Percentiles rank a stretch among this genome's conserved stretches.
These are phyloP conservation scores for Chrysina gloriosa DNA, from an alignment of 2,888 invertebrate genomes.

Conservation along the genomic window DNA sequence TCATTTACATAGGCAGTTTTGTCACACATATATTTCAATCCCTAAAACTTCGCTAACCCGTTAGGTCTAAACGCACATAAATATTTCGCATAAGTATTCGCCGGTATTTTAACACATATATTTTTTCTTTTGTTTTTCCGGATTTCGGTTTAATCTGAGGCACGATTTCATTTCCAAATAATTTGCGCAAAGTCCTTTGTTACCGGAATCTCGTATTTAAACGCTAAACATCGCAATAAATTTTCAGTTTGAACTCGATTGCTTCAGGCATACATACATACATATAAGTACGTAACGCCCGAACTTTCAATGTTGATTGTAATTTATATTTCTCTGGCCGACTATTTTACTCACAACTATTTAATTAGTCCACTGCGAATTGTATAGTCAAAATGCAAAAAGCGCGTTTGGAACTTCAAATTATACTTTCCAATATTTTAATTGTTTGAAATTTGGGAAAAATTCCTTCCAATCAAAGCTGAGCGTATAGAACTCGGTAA, in stretches of 20 bases:
- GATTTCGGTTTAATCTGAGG: not conserved
- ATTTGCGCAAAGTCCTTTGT: not conserved
- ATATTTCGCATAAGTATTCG: no score
- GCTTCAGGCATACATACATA: not conserved
- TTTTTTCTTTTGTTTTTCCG: not conserved
- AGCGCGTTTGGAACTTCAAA: not conserved
- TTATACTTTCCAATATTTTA: not conserved
- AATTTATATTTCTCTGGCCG: not conserved
- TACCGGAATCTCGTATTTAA: not conserved
- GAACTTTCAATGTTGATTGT: not conserved
- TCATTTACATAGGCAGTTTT: no score
- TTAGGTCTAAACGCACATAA: no score
- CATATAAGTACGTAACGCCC: not conserved
- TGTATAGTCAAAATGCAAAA: not conserved
- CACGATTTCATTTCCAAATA: not conserved
- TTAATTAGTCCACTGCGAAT: slow-evolving; percentile 10
- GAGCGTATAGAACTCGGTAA: no score
- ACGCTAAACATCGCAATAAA: slow-evolving; percentile 8
- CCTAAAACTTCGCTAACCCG: no score
- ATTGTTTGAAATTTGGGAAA: no score
- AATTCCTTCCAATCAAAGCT: no score
- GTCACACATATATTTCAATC: no score
- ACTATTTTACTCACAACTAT: slow-evolving; percentile 8
- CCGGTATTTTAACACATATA: not conserved
- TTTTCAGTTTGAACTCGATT: slow-evolving; percentile 10